Conservation (phyloP, 2,113 vertebrate species). For the Pitta sordida region DNA sequence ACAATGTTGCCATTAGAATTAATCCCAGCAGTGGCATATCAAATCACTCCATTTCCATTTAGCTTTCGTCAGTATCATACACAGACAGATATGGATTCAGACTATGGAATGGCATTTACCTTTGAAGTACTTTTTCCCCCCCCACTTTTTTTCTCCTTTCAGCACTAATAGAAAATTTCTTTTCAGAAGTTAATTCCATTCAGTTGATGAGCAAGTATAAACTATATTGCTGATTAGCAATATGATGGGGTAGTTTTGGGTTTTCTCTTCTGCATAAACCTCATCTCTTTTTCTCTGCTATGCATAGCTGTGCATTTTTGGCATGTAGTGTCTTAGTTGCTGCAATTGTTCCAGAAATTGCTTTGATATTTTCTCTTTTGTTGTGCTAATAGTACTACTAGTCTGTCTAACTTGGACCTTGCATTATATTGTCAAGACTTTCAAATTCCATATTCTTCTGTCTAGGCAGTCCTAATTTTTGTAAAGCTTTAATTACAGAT, state of each 20-base stretch:
- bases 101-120: not conserved
- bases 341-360: constrained; percentile 44
- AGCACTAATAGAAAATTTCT: not conserved
- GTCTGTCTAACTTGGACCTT: constrained; percentile 40
- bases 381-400: constrained; percentile 29
- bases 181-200: constrained; percentile 22
- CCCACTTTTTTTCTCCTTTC: not conserved
- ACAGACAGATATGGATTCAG: not conserved
- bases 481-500: constrained; percentile 1
- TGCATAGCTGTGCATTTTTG: not conserved
- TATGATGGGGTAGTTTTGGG: constrained; percentile 10
- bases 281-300: not conserved
- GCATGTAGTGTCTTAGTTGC: not conserved
- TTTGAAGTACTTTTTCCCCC: not conserved
- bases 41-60: constrained; percentile 36
- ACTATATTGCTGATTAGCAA: not conserved
- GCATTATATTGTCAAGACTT: constrained; percentile 20
- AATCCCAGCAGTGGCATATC: constrained; percentile 4
- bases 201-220: not conserved
- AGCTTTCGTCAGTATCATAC: not conserved
- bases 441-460: not conserved
- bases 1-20: not conserved
- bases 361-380: constrained; percentile 48
- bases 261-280: constrained; percentile 1
- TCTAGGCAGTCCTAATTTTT: not conserved